These are phyloP conservation scores for Halyomorpha halys DNA, from an alignment of 1,140 invertebrate species.

Conservation along the genomic window DNA sequence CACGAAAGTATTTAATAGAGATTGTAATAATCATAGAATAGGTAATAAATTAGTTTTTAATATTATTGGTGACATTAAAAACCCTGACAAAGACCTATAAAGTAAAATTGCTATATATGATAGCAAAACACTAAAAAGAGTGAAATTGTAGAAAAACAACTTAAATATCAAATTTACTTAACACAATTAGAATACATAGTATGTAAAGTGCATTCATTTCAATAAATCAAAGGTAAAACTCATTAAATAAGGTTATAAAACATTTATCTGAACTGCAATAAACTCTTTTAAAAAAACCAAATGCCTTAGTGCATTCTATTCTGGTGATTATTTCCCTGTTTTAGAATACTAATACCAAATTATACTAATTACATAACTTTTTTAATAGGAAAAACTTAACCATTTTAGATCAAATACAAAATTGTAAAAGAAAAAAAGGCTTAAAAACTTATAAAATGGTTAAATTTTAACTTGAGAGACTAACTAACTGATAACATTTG, in stretches of 20 bases:
- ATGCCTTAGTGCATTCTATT: too few relatives aligned
- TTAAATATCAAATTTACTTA: background rate
- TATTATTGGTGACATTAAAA: too few relatives aligned
- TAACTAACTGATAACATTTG: background rate
- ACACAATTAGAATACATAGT: too few relatives aligned
- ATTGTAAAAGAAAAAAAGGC: background rate
- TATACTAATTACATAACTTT: background rate
- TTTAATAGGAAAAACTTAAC: conserved; percentile 4
- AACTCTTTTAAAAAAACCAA: too few relatives aligned
- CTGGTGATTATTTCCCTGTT: conserved; percentile 4
- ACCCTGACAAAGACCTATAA: background rate
- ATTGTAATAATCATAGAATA: too few relatives aligned
- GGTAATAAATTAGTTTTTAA: too few relatives aligned
- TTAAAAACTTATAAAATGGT: conserved; percentile 1
- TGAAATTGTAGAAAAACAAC: too few relatives aligned
- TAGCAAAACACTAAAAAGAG: background rate
- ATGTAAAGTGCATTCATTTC: too few relatives aligned
- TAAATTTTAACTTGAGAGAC: conserved; percentile 3
- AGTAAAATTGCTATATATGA: background rate
- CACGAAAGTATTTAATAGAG: too few relatives aligned
- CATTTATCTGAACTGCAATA: too few relatives aligned
- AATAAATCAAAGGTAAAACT: too few relatives aligned
- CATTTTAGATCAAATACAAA: background rate
- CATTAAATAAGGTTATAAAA: too few relatives aligned
- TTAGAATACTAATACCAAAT: conserved; percentile 4